Evolutionary conservation across 2,797 vertebrate genomes (phyloP).

Genomic region (Pristis pectinata): DNA sequence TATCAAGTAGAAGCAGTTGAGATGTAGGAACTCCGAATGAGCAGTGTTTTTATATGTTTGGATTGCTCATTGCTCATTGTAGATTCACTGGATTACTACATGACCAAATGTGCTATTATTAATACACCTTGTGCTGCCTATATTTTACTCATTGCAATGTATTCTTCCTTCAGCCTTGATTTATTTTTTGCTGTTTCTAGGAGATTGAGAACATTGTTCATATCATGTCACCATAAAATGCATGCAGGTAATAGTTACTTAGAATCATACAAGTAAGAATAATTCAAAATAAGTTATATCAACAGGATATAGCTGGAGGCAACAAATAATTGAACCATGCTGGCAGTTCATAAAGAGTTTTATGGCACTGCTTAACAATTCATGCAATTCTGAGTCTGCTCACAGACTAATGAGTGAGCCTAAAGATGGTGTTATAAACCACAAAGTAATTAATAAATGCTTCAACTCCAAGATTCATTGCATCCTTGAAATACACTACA

Average conservation of each 20-base stretch:
- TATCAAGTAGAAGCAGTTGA: not conserved
- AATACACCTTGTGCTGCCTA: not conserved
- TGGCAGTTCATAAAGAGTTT: not conserved
- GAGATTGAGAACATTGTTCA: not conserved
- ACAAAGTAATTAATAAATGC: not conserved
- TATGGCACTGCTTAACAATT: not conserved
- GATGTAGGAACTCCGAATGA: not conserved
- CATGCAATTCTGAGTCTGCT: not conserved
- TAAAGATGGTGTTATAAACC: not conserved
- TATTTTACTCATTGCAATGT: not conserved
- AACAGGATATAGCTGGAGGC: not conserved
- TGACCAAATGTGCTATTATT: not conserved
- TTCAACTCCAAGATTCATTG: constrained; percentile 1
- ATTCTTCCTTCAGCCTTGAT: not conserved
- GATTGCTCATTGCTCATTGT: not conserved
- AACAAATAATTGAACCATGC: not conserved
- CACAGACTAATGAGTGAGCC: not conserved
- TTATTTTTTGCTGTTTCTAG: not conserved
- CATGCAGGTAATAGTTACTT: not conserved
- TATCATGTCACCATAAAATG: not conserved
- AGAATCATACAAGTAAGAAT: not conserved
- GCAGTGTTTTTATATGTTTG: not conserved
- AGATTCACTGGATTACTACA: not conserved
- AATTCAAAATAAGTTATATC: not conserved
- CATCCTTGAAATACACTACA: not conserved